Conservation (phyloP, 2,797 vertebrate genomes). For the Amniataba percoides region DNA sequence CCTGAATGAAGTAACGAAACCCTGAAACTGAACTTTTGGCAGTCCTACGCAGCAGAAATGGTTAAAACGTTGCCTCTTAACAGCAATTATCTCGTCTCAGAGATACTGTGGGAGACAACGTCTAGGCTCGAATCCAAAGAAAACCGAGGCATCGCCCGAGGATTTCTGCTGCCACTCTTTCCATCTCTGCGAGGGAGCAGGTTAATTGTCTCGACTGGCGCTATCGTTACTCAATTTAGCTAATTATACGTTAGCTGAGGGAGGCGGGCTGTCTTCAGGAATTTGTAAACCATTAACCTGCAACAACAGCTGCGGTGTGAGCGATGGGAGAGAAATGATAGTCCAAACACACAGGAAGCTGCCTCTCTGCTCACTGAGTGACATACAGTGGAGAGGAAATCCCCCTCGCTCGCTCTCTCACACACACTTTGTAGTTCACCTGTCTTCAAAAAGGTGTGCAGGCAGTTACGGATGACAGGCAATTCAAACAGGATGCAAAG, state of each 20-base stretch:
- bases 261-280: slow-evolving; percentile 66
- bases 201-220: slow-evolving; percentile 74
- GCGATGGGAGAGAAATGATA: slow-evolving; percentile 48
- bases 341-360: slow-evolving; percentile 53
- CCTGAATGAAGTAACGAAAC: slow-evolving; percentile 38
- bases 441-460: slow-evolving; percentile 82
- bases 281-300: slow-evolving; percentile 81
- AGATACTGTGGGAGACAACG: slow-evolving; percentile 58
- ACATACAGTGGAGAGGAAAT: slow-evolving; percentile 68
- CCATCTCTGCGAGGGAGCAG: slow-evolving; percentile 45
- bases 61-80: slow-evolving; percentile 48
- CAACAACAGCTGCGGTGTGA: slow-evolving; percentile 58
- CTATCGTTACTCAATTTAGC: slow-evolving; percentile 64
- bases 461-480: slow-evolving; percentile 79
- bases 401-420: slow-evolving; percentile 39
- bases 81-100: slow-evolving; percentile 71
- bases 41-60: slow-evolving; percentile 38
- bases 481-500: slow-evolving; percentile 86
- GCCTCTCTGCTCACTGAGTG: slow-evolving; percentile 62
- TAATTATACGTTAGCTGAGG: slow-evolving; percentile 73
- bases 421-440: slow-evolving; percentile 75
- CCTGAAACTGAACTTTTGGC: slow-evolving; percentile 48
- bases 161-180: slow-evolving; percentile 56
- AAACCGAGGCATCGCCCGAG: slow-evolving; percentile 50
- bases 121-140: slow-evolving; percentile 64